phyloP scores from a whole-genome alignment of 1,140 invertebrate species.

The Gryllus bimaculatus region DNA sequence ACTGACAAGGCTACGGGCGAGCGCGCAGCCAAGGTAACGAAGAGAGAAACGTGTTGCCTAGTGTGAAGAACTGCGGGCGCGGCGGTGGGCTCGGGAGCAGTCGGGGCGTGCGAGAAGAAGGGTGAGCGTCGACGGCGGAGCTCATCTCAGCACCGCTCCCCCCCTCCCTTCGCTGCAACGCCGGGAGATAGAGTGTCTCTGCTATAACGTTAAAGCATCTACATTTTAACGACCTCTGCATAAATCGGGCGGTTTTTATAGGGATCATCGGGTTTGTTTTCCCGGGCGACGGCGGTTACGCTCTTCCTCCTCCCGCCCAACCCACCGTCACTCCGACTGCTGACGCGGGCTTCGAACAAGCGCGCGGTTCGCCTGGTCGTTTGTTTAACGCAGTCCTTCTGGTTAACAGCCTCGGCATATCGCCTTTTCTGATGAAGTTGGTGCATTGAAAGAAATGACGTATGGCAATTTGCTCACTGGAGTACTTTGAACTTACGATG shows the following conservation, averaged over 20 bases:
- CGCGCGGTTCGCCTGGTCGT: too few species aligned
- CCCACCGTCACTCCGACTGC: not conserved
- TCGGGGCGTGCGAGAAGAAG: not conserved
- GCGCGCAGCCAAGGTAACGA: too few species aligned
- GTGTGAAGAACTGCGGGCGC: not conserved
- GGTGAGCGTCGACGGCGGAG: not conserved
- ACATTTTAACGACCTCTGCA: slow-evolving; percentile 4
- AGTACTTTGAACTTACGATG: too few species aligned
- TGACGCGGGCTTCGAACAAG: too few species aligned
- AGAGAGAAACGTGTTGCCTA: not conserved
- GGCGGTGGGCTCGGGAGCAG: not conserved
- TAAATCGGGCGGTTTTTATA: slow-evolving; percentile 6
- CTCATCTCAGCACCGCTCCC: not conserved
- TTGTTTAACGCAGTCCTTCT: too few species aligned
- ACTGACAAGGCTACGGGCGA: too few species aligned
- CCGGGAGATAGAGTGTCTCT: not conserved
- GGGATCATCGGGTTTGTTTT: slow-evolving; percentile 1
- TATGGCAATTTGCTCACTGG: too few species aligned
- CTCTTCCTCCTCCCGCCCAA: not conserved
- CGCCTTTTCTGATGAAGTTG: too few species aligned
- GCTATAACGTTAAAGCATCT: slow-evolving; percentile 8
- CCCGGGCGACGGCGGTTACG: not conserved
- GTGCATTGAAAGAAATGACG: too few species aligned
- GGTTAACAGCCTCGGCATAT: too few species aligned
- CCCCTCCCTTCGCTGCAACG: too few species aligned